A percentile compares a stretch with the other conserved stretches of the same genome.
phyloP scores from a whole-genome alignment of 2,113 vertebrate species.

The Megaceryle torquata region DNA sequence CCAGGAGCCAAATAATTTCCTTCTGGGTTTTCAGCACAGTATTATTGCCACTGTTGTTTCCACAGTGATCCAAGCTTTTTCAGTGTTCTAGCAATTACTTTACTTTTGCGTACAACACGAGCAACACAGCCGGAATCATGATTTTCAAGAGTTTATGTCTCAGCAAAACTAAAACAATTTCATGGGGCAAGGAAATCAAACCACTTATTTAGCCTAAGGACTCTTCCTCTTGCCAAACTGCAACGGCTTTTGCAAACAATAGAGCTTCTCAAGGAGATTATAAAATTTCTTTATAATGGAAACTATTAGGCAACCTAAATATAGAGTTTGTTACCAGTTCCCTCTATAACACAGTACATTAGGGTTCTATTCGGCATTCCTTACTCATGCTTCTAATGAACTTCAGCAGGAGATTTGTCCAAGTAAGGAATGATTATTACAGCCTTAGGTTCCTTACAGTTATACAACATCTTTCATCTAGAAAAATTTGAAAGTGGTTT shows the following conservation, averaged over 20 bases:
- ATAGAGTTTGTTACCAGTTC: not conserved
- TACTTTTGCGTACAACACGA: not conserved
- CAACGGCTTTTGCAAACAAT: constrained; percentile 22
- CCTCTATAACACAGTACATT: not conserved
- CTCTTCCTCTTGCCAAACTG: not conserved
- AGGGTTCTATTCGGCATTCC: not conserved
- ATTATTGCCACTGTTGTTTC: not conserved
- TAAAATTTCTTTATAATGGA: constrained; percentile 20
- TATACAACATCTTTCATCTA: constrained; percentile 7
- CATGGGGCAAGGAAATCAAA: constrained; percentile 9
- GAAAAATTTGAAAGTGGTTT: constrained; percentile 6
- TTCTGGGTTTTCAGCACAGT: not conserved
- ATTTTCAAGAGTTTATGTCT: constrained; percentile 5
- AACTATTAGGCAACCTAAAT: constrained; percentile 42
- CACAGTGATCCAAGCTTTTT: not conserved
- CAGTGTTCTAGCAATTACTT: not conserved
- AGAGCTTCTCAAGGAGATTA: constrained; percentile 16
- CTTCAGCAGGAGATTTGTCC: constrained; percentile 18
- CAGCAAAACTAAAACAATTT: constrained; percentile 15
- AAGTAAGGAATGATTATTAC: constrained; percentile 13
- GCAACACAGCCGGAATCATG: not conserved
- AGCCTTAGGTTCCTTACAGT: not conserved
- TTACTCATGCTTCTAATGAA: constrained; percentile 14
- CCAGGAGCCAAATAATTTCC: not conserved
- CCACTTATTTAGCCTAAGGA: constrained; percentile 11